Base-by-base conservation (phyloP, 2,113 vertebrate genomes). In the Anguilla japonica region DNA sequence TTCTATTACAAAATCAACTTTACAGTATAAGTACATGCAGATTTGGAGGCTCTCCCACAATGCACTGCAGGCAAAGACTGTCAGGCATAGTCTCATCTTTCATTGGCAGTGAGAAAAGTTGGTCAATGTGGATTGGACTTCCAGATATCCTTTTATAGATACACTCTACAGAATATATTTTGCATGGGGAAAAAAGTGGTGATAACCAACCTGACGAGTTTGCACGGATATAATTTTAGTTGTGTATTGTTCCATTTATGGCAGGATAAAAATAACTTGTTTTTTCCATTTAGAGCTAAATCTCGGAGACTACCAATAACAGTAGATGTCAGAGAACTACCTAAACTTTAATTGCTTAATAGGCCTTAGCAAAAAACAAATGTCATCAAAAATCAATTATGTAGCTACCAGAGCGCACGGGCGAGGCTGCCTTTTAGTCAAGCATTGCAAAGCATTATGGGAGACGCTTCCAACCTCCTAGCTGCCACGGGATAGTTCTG, bases 371-470 rank as follows among this genome's bases (percentile, higher is more conserved):
- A 92, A 53, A 92, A 14, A 53, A 53, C 7, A 14, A 53, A 91
- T 92, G 93, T 88, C 91, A 93, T 95, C 71, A 2, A 13, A 75
- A 13, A 75, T 22, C 1, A 75, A 75, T 34, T 9, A 75, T 34
- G 71, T 13, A 34, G n/a, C 26, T 75, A 75, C 34, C 26, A 34
- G 71, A 93, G 93, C 94, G 93, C 92, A 90, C 91, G 87, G 80
- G 87, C 90, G 94, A 91, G 91, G 93, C 90, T 90, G 91, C 85
- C 90, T 84, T 89, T 83, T 83, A 88, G 81, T 90, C 89, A 89
- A 89, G 89, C 86, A 90, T 89, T 67, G 89, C 87, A 92, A 88
- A 84, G 67, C 80, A 86, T 89, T 90, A 84, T 89, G 83, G 86
- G 90, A 71, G 89, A 22, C 41, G 84, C 50, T 82, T 46, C 15